phyloP scores from a whole-genome alignment of 2,888 invertebrate species.

The Seira sanloemensis region DNA sequence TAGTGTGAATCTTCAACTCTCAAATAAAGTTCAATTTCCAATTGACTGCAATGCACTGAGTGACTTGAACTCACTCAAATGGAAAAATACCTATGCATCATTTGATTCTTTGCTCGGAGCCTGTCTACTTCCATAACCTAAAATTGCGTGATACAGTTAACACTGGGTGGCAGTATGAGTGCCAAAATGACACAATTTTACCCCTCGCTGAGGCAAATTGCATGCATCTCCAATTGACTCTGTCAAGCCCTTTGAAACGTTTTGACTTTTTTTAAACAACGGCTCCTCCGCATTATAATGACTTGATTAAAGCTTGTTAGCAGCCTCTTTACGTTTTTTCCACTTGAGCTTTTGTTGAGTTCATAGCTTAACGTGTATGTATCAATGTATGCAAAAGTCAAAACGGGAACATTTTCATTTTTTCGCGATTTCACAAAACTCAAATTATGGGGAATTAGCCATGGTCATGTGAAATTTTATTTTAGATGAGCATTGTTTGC shows the following conservation, averaged over 20 bases:
- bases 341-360: too few relatives aligned
- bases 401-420: not conserved
- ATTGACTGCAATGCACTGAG: too few relatives aligned
- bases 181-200: not conserved
- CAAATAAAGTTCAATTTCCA: too few relatives aligned
- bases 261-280: not conserved
- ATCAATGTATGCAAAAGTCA: not conserved
- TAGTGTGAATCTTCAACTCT: too few relatives aligned
- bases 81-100: too few relatives aligned
- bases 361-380: not conserved
- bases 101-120: too few relatives aligned
- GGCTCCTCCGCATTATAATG: not conserved
- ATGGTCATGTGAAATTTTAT: conserved; percentile 59
- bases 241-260: too few relatives aligned
- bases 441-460: conserved; percentile 60
- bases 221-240: not conserved
- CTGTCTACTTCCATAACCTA: too few relatives aligned
- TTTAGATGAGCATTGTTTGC: conserved; percentile 7
- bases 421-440: conserved; percentile 27
- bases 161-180: not conserved
- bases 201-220: not conserved
- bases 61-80: too few relatives aligned
- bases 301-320: not conserved
- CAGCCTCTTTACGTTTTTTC: not conserved
- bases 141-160: not conserved